Evolutionary conservation across 2,113 vertebrate species (phyloP).

Genomic region (Halcyon senegalensis): DNA sequence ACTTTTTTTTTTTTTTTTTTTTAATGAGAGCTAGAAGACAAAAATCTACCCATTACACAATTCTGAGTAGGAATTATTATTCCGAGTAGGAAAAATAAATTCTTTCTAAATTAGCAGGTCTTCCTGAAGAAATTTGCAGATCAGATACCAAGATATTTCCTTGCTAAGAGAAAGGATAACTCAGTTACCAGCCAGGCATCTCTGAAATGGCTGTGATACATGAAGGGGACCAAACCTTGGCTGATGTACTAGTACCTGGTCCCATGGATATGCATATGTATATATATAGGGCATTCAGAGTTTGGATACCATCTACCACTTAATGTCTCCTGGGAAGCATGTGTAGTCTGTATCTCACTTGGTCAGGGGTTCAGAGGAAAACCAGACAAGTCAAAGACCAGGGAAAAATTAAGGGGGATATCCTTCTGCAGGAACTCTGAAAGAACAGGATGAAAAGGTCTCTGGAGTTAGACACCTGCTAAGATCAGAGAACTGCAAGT

Average conservation of each 20-base stretch:
- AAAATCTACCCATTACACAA: not conserved
- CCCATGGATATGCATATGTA: not conserved
- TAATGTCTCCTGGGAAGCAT: not conserved
- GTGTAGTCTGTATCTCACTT: not conserved
- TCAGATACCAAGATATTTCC: not conserved
- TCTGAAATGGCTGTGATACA: not conserved
- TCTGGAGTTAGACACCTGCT: not conserved
- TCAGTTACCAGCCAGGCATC: not conserved
- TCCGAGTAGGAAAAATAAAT: not conserved
- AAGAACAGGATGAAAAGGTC: not conserved
- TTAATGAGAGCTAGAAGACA: not conserved
- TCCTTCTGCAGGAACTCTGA: not conserved
- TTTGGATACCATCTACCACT: not conserved
- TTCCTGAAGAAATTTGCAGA: not conserved
- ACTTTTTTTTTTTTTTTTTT: not conserved
- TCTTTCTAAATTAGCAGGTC: not conserved
- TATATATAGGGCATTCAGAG: not conserved
- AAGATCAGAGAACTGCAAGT: not conserved
- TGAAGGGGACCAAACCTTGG: not conserved
- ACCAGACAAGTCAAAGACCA: not conserved
- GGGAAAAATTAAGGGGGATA: not conserved
- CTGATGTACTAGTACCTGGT: not conserved
- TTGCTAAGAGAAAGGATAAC: not conserved
- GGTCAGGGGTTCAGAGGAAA: not conserved
- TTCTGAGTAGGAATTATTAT: not conserved